phyloP scores from a whole-genome alignment of 2,888 invertebrate species.

The Criorhina ranunculi region DNA sequence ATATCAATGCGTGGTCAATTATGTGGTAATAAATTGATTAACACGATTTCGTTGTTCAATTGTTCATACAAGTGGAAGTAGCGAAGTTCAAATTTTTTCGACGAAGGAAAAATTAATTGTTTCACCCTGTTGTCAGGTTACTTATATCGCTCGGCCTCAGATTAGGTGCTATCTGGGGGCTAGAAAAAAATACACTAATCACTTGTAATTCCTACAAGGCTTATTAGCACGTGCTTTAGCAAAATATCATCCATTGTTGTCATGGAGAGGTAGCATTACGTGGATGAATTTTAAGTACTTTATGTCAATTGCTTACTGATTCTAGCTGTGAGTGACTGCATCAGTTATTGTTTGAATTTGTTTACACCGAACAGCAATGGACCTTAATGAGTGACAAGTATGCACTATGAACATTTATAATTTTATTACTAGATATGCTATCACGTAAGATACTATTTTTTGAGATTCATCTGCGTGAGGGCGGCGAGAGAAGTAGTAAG shows the following conservation, averaged over 20 bases:
- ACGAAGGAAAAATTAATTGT: background rate
- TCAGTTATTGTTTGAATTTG: too few relatives aligned
- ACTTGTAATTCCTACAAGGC: slow-evolving; percentile 8
- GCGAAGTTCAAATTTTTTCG: background rate
- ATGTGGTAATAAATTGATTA: slow-evolving; percentile 35
- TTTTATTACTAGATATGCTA: too few relatives aligned
- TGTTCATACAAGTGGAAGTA: background rate
- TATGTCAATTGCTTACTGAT: background rate
- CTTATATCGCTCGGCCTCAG: background rate
- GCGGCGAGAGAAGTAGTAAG: too few relatives aligned
- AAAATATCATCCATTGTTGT: slow-evolving; percentile 15
- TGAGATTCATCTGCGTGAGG: too few relatives aligned
- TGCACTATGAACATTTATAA: too few relatives aligned
- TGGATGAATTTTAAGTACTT: slow-evolving; percentile 3
- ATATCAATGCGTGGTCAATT: slow-evolving; percentile 23
- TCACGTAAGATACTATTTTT: too few relatives aligned
- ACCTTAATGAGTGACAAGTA: too few relatives aligned
- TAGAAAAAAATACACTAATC: slow-evolving; percentile 14
- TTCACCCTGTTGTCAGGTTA: slow-evolving; percentile 32
- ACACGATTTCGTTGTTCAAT: slow-evolving; percentile 8
- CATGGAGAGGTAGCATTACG: background rate
- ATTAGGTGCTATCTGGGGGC: slow-evolving; percentile 12
- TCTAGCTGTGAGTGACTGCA: background rate
- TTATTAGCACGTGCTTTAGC: slow-evolving; percentile 26
- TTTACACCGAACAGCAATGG: too few relatives aligned